Conservation (phyloP, 2,797 vertebrate genomes). For the Ptychobarbus kaznakovi region DNA sequence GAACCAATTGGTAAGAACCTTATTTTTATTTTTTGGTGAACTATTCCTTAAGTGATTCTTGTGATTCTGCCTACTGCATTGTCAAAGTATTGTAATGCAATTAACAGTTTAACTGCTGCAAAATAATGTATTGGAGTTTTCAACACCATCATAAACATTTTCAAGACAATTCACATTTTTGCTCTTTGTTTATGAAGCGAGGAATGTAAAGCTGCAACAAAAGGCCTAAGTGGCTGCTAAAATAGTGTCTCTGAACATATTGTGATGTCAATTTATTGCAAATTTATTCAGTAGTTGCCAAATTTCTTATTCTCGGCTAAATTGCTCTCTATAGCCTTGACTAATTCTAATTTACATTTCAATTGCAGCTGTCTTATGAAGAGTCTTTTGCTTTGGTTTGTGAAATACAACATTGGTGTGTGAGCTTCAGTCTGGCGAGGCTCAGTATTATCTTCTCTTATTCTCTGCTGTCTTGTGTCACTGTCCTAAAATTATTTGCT, state of each 20-base stretch:
- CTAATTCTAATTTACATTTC: slow-evolving; percentile 61
- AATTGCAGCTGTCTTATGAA: slow-evolving; percentile 44
- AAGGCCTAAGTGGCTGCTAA: slow-evolving; percentile 40
- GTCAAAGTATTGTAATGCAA: background rate
- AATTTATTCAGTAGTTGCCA: slow-evolving; percentile 49
- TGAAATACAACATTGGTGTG: slow-evolving; percentile 1
- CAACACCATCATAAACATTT: background rate
- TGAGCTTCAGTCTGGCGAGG: background rate
- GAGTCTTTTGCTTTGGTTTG: slow-evolving; percentile 22
- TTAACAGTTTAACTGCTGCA: background rate
- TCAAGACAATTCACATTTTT: background rate
- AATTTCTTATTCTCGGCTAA: slow-evolving; percentile 29
- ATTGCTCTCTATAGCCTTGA: slow-evolving; percentile 45
- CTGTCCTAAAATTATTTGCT: background rate
- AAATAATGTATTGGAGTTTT: background rate
- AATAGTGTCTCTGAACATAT: slow-evolving; percentile 23
- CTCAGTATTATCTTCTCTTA: slow-evolving; percentile 7
- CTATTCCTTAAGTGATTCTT: background rate
- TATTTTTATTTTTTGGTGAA: background rate
- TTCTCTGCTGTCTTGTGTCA: background rate
- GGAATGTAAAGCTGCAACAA: slow-evolving; percentile 22
- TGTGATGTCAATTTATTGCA: slow-evolving; percentile 55
- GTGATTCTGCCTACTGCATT: background rate
- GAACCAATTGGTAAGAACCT: background rate
- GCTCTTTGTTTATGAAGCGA: background rate